Conservation (phyloP, 2,797 vertebrate genomes). For the Channa striata region DNA sequence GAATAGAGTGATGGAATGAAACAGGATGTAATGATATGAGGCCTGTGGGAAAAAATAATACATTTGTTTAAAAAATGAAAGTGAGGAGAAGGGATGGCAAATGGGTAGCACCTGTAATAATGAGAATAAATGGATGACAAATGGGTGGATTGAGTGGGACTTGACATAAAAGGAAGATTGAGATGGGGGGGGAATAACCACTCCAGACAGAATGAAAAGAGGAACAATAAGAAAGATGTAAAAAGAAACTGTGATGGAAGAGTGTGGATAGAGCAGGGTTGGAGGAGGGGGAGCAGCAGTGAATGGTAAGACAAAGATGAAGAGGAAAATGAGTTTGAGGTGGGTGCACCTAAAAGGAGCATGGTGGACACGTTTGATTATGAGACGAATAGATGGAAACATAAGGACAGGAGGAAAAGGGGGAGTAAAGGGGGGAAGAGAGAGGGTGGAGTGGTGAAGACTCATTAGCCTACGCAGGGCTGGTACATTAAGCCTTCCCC, state of each 20-base stretch:
- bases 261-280: slow-evolving; percentile 42
- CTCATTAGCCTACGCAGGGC: slow-evolving; percentile 78
- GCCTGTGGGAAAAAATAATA: background rate
- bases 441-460: slow-evolving; percentile 56
- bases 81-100: slow-evolving; percentile 5
- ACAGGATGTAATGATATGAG: background rate
- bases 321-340: slow-evolving; percentile 44
- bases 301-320: slow-evolving; percentile 50
- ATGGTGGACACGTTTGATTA: slow-evolving; percentile 64
- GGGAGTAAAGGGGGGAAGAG: slow-evolving; percentile 38
- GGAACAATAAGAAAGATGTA: slow-evolving; percentile 37
- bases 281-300: slow-evolving; percentile 32
- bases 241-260: slow-evolving; percentile 54
- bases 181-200: slow-evolving; percentile 52
- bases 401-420: slow-evolving; percentile 20
- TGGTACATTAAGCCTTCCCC: slow-evolving; percentile 66
- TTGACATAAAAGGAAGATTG: slow-evolving; percentile 52
- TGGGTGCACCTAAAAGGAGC: slow-evolving; percentile 40
- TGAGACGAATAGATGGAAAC: slow-evolving; percentile 64
- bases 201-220: slow-evolving; percentile 40
- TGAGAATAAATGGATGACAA: slow-evolving; percentile 53
- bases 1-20: background rate
- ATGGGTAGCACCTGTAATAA: slow-evolving; percentile 53
- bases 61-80: background rate
- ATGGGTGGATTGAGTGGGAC: slow-evolving; percentile 51